Evolutionary conservation across 1,140 invertebrate genomes (phyloP), one percentile per base, ranked within the genome.

Genomic region (Drosophila navojoa): DNA sequence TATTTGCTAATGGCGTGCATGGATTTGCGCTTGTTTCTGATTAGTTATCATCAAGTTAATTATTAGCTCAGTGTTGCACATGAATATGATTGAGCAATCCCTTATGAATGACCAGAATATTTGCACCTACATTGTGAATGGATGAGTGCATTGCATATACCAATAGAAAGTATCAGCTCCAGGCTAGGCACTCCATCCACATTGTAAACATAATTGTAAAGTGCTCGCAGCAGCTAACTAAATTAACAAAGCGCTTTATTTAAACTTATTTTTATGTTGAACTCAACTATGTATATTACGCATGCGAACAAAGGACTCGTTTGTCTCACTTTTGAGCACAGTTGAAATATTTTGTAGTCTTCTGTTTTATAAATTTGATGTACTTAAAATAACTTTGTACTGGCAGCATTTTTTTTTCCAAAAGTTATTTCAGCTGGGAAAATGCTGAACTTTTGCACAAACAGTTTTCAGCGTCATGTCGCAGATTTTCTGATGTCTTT

Each of bases 401-500:
- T 45, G 5, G 32, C 7, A 19, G 4, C 45, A 16, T n/a, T n/a
- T 7, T 35, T 22, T 9, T 7, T 35, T 22, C 5, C 32, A 27
- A 49, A 60, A 59, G 54, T 42, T 62, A 53, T 50, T 15, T 38
- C 38, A 60, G 69, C 45, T 13, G 19, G 44, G 63, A 64, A 64
- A 55, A 11, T 10, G 61, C 38, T 35, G 58, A 57, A 29, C 16
- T n/a, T 25, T 55, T 38, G 22, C 42, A 29, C 29, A 35, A 27
- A 27, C 29, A 19, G 35, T 45, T 60, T 60, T 62, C 32, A 61
- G 57, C 42, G 66, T 45, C 63, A 40, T 52, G 68, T 69, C 76
- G 57, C 62, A 42, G 45, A 73, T 64, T 79, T 84, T 85, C n/a
- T 84, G 76, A 85, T 72, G 77, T 72, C 58, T 79, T 82, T 82